Evolutionary conservation across 2,888 invertebrate genomes (phyloP), one percentile per base, ranked within the genome.

Genomic region (Cheilosia grossa): DNA sequence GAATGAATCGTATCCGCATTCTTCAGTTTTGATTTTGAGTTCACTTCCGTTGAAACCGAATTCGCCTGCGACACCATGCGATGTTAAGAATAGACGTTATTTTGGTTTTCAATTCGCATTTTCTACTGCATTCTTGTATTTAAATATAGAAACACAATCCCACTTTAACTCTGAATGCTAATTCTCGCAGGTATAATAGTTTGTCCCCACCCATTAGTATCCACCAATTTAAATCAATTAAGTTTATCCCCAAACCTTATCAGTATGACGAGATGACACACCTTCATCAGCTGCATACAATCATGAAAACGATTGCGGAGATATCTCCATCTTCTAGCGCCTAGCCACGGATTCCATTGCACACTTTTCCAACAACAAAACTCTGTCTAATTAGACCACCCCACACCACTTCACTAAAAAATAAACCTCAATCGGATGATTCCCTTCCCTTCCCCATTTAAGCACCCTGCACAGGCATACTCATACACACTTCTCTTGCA

Each of bases 211-310:
- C 19, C 33, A 59, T 67, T 49, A 54, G 44, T 67, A 59, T 58
- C 58, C 37, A 83, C 74, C 79, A 83, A 83, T 83, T 79, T 74
- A 83, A 79, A 74, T 73, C 69, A 79, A 58, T 79, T 78, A 51
- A 67, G 61, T 44, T 53, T 72, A 24, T 51, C 51, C 30, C 40
- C 37, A 77, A 69, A 54, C 51, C 47, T 17, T 72, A 61, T 72
- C 78, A 61, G 37, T 17, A 17, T 33, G 21, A 10, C 21, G 49
- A 51, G 24, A 15, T 15, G 51, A 63, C 59, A 73, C 73, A 80
- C 80, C 73, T 74, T 51, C 61, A 54, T 49, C n/a, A 58, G 44
- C 21, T 67, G 37, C 42, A 59, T 47, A 53, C 21, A 44, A 27
- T 44, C n/a, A 27, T 21, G 21, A 58, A 6, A 7, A 13, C 37